Conservation (phyloP, 2,797 vertebrate species). For the Cyprinodon diabolis region DNA sequence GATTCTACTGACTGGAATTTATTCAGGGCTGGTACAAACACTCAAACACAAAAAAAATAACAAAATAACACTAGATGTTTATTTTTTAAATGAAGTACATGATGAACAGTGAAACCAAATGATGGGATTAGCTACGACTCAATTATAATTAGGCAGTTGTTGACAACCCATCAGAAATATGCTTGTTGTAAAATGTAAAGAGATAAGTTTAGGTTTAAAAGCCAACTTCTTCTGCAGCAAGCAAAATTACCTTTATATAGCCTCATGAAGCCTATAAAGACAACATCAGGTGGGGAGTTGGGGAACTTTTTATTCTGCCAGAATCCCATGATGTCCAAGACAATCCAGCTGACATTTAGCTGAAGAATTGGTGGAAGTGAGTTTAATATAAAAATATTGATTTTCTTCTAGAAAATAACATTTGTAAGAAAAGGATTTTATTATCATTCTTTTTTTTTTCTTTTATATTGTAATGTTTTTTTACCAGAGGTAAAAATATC, state of each 20-base stretch:
- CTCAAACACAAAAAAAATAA: too few relatives aligned
- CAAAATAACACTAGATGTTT: conserved; percentile 74
- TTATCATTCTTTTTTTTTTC: not conserved
- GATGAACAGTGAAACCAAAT: conserved; percentile 50
- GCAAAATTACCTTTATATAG: conserved; percentile 42
- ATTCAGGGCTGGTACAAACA: too few relatives aligned
- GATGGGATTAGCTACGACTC: conserved; percentile 69
- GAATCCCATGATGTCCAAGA: conserved; percentile 50
- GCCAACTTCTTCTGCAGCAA: conserved; percentile 25
- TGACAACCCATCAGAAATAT: conserved; percentile 56
- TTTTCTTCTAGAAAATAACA: conserved; percentile 32
- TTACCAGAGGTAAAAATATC: conserved; percentile 4
- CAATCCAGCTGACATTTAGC: conserved; percentile 72
- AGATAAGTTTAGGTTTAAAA: conserved; percentile 35
- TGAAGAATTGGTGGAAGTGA: conserved; percentile 38
- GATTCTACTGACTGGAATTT: too few relatives aligned
- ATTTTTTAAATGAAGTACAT: conserved; percentile 72
- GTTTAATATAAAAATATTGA: conserved; percentile 55
- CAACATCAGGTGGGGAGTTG: conserved; percentile 70
- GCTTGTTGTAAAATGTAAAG: conserved; percentile 28
- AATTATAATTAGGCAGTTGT: conserved; percentile 75
- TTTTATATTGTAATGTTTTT: not conserved
- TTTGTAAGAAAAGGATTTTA: not conserved
- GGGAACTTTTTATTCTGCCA: conserved; percentile 49
- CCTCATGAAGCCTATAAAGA: conserved; percentile 42